Percentiles rank a stretch among this genome's conserved stretches.
Conservation (phyloP, 2,113 vertebrate genomes). For the Macquaria ambigua region DNA sequence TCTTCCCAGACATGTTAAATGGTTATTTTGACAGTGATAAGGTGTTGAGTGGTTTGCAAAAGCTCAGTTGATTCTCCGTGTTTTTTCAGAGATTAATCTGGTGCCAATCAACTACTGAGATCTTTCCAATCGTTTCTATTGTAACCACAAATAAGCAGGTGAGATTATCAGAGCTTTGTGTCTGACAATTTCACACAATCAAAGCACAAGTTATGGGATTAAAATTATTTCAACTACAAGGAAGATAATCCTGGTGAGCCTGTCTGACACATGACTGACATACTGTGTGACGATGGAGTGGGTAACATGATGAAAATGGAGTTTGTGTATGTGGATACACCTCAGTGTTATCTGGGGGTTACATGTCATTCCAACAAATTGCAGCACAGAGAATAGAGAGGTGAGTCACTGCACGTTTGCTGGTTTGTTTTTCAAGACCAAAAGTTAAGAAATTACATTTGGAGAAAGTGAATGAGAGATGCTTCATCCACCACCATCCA, state of each 20-base stretch:
- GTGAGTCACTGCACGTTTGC: neutral
- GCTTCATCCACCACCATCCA: neutral
- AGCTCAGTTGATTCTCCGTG: neutral
- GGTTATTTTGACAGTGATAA: conserved; percentile 14
- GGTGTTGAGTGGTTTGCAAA: conserved; percentile 5
- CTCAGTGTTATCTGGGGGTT: neutral
- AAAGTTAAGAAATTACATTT: neutral
- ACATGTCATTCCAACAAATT: neutral
- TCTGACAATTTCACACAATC: neutral
- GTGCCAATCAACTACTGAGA: neutral
- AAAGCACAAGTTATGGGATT: neutral
- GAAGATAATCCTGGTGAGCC: neutral
- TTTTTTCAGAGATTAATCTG: neutral
- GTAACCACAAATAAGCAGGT: neutral
- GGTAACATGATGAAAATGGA: neutral
- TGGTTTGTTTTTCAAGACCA: neutral
- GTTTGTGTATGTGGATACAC: neutral
- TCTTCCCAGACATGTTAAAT: conserved; percentile 4
- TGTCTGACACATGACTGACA: neutral
- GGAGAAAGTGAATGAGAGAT: neutral
- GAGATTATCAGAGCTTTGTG: neutral
- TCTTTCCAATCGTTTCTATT: neutral
- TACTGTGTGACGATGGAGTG: neutral
- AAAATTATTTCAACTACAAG: neutral
- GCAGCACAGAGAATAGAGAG: neutral